Percentiles rank a stretch among this genome's conserved stretches.
Conservation (phyloP, 1,140 invertebrate species). For the Tenebrio molitor region DNA sequence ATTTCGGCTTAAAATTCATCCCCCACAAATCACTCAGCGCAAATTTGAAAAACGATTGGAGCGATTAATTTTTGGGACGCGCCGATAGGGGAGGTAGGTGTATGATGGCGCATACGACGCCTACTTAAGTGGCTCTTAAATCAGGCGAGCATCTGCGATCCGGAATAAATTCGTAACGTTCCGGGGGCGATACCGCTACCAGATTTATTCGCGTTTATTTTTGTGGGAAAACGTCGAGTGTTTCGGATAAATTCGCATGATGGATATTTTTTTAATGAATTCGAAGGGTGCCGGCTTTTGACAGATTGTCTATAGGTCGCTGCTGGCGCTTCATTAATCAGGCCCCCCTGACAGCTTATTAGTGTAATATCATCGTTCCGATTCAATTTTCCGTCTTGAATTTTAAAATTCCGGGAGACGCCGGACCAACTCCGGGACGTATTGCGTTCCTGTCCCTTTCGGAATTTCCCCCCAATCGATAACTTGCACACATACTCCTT, state of each 20-base stretch:
- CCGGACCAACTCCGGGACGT: slow-evolving; percentile 20
- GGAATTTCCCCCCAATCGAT: slow-evolving; percentile 4
- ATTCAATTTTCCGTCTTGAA: slow-evolving; percentile 22
- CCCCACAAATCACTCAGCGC: no score
- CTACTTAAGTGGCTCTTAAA: no score
- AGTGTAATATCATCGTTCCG: slow-evolving; percentile 24
- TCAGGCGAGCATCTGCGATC: no score
- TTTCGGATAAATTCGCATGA: no score
- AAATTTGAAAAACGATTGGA: no score
- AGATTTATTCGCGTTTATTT: no score
- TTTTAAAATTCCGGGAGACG: slow-evolving; percentile 1
- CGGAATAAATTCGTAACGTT: no score
- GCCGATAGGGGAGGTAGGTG: no score
- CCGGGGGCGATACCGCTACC: no score
- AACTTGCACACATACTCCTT: slow-evolving; percentile 5
- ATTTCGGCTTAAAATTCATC: not conserved
- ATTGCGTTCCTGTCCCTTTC: slow-evolving; percentile 19
- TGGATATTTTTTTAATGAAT: slow-evolving; percentile 32
- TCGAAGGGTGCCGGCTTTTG: not conserved
- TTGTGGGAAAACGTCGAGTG: no score
- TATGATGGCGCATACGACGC: no score
- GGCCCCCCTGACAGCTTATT: slow-evolving; percentile 6
- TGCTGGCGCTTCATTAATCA: slow-evolving; percentile 18
- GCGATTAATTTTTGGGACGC: no score
- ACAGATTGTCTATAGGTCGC: not conserved